phyloP scores from a whole-genome alignment of 2,797 vertebrate species.

The Eremophila alpestris region DNA sequence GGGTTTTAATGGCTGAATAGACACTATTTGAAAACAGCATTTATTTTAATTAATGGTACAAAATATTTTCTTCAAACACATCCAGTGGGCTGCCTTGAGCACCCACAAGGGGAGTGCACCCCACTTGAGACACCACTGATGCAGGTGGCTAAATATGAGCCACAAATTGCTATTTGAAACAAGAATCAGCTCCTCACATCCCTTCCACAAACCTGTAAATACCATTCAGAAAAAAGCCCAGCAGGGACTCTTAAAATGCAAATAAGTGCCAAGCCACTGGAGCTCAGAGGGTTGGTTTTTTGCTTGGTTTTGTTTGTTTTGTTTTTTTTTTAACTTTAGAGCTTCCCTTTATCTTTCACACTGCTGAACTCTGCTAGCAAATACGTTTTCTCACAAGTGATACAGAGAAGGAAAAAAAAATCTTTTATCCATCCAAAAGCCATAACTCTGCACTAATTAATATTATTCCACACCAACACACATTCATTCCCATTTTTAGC shows the following conservation, averaged over 20 bases:
- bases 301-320: background rate
- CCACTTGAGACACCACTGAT: background rate
- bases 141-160: fast-evolving
- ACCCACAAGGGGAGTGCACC: background rate
- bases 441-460: background rate
- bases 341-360: background rate
- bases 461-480: background rate
- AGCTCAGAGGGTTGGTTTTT: background rate
- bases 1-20: background rate
- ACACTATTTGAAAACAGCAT: background rate
- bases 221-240: background rate
- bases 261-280: background rate
- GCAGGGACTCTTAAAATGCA: background rate
- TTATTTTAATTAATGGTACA: background rate
- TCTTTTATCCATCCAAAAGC: background rate
- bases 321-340: background rate
- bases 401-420: background rate
- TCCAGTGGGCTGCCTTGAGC: background rate
- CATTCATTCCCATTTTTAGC: background rate
- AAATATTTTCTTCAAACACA: background rate
- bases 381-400: background rate
- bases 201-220: background rate
- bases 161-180: background rate
- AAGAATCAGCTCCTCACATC: background rate
- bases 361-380: background rate